Evolutionary conservation across 2,888 invertebrate genomes (phyloP).

Genomic region (Drosophila flavopinicola): DNA sequence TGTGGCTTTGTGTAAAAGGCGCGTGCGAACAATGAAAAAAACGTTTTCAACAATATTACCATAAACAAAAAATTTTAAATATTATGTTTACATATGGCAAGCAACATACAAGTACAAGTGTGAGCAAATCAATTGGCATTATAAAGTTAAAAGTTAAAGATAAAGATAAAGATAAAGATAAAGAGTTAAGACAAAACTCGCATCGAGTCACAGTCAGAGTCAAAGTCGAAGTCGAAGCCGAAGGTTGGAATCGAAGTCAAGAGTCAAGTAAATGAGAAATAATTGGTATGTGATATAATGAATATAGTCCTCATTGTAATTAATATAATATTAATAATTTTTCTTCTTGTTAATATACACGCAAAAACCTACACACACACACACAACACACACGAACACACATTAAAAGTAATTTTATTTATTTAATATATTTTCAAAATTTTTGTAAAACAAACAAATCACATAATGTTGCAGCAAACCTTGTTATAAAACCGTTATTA

Average conservation of each 20-base stretch:
- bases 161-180: conserved; percentile 30
- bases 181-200: conserved; percentile 47
- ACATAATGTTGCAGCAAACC: conserved; percentile 49
- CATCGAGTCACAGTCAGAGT: conserved; percentile 62
- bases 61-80: conserved; percentile 32
- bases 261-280: conserved; percentile 72
- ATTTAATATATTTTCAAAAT: conserved; percentile 67
- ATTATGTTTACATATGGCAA: conserved; percentile 32
- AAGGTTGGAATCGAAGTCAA: conserved; percentile 67
- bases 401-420: conserved; percentile 55
- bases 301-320: conserved; percentile 84
- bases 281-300: conserved; percentile 85
- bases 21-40: conserved; percentile 46
- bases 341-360: conserved; percentile 65
- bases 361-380: conserved; percentile 17
- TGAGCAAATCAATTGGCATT: conserved; percentile 63
- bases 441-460: conserved; percentile 26
- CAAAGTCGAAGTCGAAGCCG: conserved; percentile 54
- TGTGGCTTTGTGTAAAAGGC: conserved; percentile 63
- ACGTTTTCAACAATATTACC: conserved; percentile 40
- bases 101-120: conserved; percentile 59
- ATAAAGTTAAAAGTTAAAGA: conserved; percentile 27
- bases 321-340: conserved; percentile 72
- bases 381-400: conserved; percentile 28
- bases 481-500: conserved; percentile 53